phyloP scores from a whole-genome alignment of 2,113 vertebrate genomes.

The Galbula dea region DNA sequence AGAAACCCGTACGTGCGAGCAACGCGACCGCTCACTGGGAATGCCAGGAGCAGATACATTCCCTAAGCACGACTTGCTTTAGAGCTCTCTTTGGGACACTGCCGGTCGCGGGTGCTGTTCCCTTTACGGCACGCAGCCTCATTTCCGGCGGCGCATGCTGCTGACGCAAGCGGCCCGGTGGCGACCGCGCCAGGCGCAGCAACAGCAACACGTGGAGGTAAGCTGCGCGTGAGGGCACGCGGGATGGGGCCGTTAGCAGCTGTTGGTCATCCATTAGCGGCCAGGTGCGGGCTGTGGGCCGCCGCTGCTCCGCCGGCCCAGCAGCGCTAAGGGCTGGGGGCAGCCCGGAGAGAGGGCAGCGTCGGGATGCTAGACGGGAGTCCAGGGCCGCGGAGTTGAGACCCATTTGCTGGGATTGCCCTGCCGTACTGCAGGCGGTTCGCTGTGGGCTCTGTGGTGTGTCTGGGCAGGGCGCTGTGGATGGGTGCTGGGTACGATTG shows the following conservation, averaged over 20 bases:
- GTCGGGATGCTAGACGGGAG: background rate
- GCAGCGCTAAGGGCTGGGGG: too few relatives aligned
- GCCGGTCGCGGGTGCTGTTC: background rate
- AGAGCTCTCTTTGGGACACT: background rate
- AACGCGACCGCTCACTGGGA: too few relatives aligned
- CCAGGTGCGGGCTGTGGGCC: too few relatives aligned
- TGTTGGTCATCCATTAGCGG: background rate
- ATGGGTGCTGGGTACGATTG: background rate
- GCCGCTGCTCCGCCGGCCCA: too few relatives aligned
- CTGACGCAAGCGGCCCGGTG: background rate
- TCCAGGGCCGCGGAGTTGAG: too few relatives aligned
- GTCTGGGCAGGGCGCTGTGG: background rate
- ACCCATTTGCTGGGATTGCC: background rate
- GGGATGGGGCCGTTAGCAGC: background rate
- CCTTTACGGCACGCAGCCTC: background rate
- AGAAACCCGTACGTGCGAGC: background rate
- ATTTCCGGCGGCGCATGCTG: background rate
- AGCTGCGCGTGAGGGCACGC: background rate
- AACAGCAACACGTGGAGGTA: background rate
- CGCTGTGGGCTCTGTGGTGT: background rate
- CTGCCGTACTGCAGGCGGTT: accelerated
- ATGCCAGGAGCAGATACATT: background rate
- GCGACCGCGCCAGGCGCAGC: background rate
- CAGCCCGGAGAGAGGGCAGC: background rate
- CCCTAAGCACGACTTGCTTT: background rate